phyloP scores from a whole-genome alignment of 2,797 vertebrate species.

The Melopsittacus undulatus region DNA sequence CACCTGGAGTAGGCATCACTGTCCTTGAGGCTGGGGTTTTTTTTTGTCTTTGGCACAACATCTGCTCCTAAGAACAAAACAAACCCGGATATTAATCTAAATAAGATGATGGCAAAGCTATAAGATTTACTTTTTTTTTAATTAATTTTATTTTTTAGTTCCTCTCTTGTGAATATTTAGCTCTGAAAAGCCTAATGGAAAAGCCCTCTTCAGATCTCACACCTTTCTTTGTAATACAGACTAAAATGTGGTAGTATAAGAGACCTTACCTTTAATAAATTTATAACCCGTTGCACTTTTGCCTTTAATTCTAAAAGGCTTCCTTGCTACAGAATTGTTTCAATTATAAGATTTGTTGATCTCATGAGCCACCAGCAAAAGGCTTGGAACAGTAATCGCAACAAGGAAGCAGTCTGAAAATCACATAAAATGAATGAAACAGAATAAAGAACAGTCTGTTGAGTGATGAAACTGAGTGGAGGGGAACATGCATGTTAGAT shows the following conservation, averaged over 20 bases:
- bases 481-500: background rate
- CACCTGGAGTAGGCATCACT: background rate
- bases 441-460: background rate
- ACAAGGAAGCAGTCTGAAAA: background rate
- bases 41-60: background rate
- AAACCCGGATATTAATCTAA: background rate
- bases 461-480: background rate
- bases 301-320: background rate
- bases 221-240: background rate
- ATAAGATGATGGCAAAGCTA: background rate
- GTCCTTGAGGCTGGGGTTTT: background rate
- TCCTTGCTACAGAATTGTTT: background rate
- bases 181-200: background rate
- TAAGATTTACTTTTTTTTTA: background rate
- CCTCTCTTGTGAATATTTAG: background rate
- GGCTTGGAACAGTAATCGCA: background rate
- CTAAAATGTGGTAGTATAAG: background rate
- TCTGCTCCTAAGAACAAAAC: background rate
- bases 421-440: background rate
- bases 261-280: background rate
- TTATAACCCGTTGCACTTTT: background rate
- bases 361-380: background rate
- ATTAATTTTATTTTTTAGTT: background rate
- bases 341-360: background rate
- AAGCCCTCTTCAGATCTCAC: background rate